Conservation (phyloP, 2,113 vertebrate species). For the Heterochromis multidens region DNA sequence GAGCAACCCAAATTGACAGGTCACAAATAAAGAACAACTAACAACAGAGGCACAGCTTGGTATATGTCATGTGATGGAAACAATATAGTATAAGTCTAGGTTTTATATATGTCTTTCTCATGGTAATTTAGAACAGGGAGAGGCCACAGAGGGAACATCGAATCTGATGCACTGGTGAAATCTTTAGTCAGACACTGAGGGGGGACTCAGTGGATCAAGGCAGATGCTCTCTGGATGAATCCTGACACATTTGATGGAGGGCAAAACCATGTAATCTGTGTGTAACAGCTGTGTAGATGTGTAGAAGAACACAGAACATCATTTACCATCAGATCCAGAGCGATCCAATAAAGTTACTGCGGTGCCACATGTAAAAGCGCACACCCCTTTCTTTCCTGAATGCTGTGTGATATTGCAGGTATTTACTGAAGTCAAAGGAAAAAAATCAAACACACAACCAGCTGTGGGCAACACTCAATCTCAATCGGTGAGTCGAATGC, state of each 20-base stretch:
- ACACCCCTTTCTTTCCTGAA: not conserved
- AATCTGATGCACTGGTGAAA: not conserved
- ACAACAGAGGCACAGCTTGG: not conserved
- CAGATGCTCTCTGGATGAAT: not conserved
- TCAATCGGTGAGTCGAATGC: not conserved
- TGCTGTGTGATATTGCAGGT: not conserved
- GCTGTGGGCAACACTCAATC: not conserved
- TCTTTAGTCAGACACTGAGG: not conserved
- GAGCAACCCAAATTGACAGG: not conserved
- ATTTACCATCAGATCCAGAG: not conserved
- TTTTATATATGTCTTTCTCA: not conserved
- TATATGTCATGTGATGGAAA: not conserved
- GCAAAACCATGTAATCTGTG: not conserved
- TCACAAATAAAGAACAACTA: not conserved
- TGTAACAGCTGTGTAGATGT: not conserved
- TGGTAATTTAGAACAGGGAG: not conserved
- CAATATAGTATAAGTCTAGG: not conserved
- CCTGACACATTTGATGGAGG: not conserved
- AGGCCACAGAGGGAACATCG: not conserved
- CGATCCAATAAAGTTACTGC: not conserved
- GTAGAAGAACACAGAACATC: not conserved
- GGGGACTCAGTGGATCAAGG: not conserved
- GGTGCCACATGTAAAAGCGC: not conserved
- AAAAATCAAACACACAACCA: not conserved
- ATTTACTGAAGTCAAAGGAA: not conserved